Evolutionary conservation across 2,797 vertebrate species (phyloP), one percentile per base, ranked within the genome.

Genomic region (Myotis pilosus): DNA sequence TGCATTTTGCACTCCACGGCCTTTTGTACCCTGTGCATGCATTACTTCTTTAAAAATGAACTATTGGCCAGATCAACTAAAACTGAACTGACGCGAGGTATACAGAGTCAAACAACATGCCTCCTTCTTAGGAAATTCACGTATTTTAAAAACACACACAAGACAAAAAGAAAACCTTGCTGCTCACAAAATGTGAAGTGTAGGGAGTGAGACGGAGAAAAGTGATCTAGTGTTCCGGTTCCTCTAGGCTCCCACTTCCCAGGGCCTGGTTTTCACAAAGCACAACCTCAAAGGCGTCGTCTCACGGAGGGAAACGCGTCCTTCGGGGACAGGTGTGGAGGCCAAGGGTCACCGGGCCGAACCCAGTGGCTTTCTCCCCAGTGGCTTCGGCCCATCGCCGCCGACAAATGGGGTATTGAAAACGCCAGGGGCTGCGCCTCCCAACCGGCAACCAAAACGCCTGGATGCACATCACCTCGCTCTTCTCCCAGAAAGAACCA

Each of bases 1-100:
- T 9, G 51, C 49, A 81, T 49, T 83, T 75, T 55, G 49, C 47
- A 69, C 44, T 9, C 28, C 3, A 30, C 1, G 47, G n/a, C 6
- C 74, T 88, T 79, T 57, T 44, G 30, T 41, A 47, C n/a, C 41
- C 44, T 33, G 51, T 23, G 49, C 16, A 16, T 23, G 6, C 55
- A 30, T 41, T 41, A 72, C 55, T 84, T 91, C 53, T 92, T 87
- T 49, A 80, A 93, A 93, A 85, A 76, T 12, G 76, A 87, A 95
- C 47, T 76, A 49, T 51, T 72, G 62, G 38, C 60, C 68, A 53
- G 47, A 33, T 49, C 22, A 88, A 78, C 60, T 87, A 88, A 80
- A 92, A 84, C 16, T 38, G 69, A 62, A 89, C 60, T 72, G 55
- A 87, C 30, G 23, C 17, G 57, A 49, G 33, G 53, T 23, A 33